phyloP scores from a whole-genome alignment of 2,888 invertebrate genomes.

The Mesorhabditis sp. region DNA sequence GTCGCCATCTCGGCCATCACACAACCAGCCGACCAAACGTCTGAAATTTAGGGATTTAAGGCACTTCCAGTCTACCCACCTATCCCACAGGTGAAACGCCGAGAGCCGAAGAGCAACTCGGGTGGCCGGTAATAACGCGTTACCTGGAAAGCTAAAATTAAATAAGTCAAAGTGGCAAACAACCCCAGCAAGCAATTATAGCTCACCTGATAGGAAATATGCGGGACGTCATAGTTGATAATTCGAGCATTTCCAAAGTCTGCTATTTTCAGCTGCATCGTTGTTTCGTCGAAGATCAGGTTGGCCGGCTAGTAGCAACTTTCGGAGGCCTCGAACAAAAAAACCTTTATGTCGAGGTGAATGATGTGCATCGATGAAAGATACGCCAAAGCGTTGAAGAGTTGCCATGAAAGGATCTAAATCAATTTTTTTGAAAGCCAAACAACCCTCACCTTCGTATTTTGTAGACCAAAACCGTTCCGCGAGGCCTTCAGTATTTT shows the following conservation, averaged over 20 bases:
- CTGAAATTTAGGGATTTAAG: conserved; percentile 16
- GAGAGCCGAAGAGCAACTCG: conserved; percentile 45
- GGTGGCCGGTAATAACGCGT: conserved; percentile 52
- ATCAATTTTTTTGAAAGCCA: background rate
- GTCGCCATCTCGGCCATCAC: conserved; percentile 38
- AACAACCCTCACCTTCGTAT: background rate
- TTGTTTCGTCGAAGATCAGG: conserved; percentile 6
- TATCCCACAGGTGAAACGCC: conserved; percentile 31
- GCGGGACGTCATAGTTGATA: conserved; percentile 10
- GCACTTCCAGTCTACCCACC: conserved; percentile 14
- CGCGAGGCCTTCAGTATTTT: background rate
- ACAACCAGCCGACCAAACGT: conserved; percentile 46
- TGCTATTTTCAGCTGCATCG: conserved; percentile 33
- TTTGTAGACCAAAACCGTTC: background rate
- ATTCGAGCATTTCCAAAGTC: conserved; percentile 48
- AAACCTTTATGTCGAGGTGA: conserved; percentile 50
- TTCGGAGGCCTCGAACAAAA: background rate
- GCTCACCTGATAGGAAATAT: conserved; percentile 32
- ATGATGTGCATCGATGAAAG: conserved; percentile 28
- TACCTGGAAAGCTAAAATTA: conserved; percentile 19
- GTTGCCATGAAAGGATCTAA: conserved; percentile 39
- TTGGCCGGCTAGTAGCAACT: background rate
- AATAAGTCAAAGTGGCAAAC: too few species aligned
- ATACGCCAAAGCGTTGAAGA: conserved; percentile 39
- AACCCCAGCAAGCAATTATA: too few species aligned